Base-by-base conservation (phyloP, 2,888 invertebrate species). In the Ceratothoa steindachneri region DNA sequence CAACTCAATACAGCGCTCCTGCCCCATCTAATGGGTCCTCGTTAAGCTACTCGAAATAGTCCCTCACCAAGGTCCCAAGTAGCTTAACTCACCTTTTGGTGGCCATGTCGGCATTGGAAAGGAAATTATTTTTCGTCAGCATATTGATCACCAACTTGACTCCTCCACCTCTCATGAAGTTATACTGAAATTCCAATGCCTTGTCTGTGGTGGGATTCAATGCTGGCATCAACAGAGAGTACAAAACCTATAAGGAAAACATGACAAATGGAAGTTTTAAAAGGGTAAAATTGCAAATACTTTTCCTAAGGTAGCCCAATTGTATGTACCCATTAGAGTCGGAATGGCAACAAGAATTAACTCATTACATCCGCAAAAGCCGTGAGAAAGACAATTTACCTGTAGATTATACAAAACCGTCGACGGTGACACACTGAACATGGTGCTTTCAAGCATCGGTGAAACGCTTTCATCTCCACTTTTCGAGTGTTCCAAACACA, bases 191-290 rank as follows among this genome's bases (percentile, higher is more conserved):
- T 81, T 90, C 89, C 83, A 88, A 89, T 2, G 90, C 88, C 83
- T 90, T 89, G 69, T 86, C 85, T 51, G 93, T 89, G 81, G 90
- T 87, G 1, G 92, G 90, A 82, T 93, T 93, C 7, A 90, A 86
- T 5, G 95, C 93, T 15, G 97, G 97, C 91, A 97, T 93, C 80
- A 97, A 87, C 84, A 96, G 88, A 78, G 94, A 91, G 85, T 97
- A 95, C 77, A 95, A 86, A 67, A 96, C 90, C 89, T 90, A 82
- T 41, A 9, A 7, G 41, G 41, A 41, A 41, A 41, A 9, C 41
- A 15, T 41, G 41, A 9, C 15, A 7, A 41, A 7, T 41, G 41
- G 41, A 41, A 7, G 15, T 41, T 41, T 9, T 41, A 41, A 41
- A 41, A 41, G 41, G 41, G 41, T 41, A 15, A 9, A 41, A 41